phyloP scores from a whole-genome alignment of 2,888 invertebrate species.

The Andrena minutula region DNA sequence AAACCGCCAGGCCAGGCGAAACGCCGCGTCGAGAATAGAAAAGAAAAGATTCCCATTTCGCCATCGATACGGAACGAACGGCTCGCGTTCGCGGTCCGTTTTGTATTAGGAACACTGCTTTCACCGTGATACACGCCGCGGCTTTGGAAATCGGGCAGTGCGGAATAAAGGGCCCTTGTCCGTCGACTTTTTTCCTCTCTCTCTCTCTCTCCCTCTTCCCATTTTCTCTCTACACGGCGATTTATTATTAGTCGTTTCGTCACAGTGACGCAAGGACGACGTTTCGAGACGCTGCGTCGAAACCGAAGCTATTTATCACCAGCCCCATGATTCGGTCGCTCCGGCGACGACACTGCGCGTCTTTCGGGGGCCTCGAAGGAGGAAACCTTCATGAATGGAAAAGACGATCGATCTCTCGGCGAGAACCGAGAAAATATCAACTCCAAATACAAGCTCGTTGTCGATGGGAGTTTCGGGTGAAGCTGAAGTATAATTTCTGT shows the following conservation, averaged over 20 bases:
- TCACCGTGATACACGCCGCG: constrained; percentile 21
- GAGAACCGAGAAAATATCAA: too few species aligned
- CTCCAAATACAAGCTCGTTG: too few species aligned
- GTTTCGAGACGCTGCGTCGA: constrained; percentile 39
- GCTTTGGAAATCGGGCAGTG: constrained; percentile 23
- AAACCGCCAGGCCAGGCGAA: constrained; percentile 58
- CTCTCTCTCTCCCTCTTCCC: neutral
- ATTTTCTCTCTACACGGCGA: constrained; percentile 1
- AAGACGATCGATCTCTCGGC: neutral
- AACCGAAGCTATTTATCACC: constrained; percentile 42
- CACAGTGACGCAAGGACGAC: constrained; percentile 57
- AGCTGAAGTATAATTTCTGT: too few species aligned
- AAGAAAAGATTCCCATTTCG: constrained; percentile 64
- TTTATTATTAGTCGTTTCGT: constrained; percentile 60
- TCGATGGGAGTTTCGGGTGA: too few species aligned
- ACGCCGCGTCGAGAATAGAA: constrained; percentile 56
- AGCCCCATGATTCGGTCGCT: constrained; percentile 2
- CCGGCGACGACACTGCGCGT: constrained; percentile 1
- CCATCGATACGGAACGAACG: constrained; percentile 60
- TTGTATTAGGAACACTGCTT: constrained; percentile 53
- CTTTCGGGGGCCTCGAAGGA: neutral
- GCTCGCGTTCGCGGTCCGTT: constrained; percentile 31
- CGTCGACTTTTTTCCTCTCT: constrained; percentile 12
- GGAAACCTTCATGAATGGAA: neutral
- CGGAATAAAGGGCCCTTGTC: constrained; percentile 47